A percentile compares a stretch with the other conserved stretches of the same genome.
Conservation (phyloP, 2,797 vertebrate species). For the Heterohyrax brucei region DNA sequence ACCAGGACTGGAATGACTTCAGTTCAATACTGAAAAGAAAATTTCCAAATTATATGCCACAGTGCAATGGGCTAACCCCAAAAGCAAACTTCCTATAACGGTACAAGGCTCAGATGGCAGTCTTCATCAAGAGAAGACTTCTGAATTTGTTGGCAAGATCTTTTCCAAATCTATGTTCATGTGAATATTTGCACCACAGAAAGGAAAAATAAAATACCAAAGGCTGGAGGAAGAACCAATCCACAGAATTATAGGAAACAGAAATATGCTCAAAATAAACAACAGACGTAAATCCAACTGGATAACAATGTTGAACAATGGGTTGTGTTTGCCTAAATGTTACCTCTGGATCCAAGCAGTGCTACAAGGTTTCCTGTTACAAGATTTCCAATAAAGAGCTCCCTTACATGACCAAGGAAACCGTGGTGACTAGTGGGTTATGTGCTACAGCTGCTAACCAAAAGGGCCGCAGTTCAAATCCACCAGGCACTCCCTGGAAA, state of each 20-base stretch:
- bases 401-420: constrained; percentile 46
- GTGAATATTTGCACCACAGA: constrained; percentile 14
- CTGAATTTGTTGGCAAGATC: neutral
- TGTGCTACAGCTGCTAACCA: too few species aligned
- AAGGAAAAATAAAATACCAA: neutral
- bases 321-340: constrained; percentile 44
- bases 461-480: too few species aligned
- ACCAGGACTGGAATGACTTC: neutral
- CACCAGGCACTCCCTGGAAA: too few species aligned
- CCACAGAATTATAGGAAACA: neutral
- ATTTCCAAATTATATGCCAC: neutral
- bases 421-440: too few species aligned
- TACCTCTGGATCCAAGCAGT: constrained; percentile 33
- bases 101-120: neutral
- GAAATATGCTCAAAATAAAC: constrained; percentile 43
- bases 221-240: neutral
- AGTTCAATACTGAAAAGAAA: neutral
- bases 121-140: neutral
- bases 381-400: neutral
- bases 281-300: neutral
- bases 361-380: constrained; percentile 70
- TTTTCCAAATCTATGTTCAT: constrained; percentile 20
- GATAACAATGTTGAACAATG: neutral
- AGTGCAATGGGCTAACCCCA: neutral
- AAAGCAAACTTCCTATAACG: neutral